phyloP scores from a whole-genome alignment of 2,797 vertebrate genomes.

The Spinus pinus region DNA sequence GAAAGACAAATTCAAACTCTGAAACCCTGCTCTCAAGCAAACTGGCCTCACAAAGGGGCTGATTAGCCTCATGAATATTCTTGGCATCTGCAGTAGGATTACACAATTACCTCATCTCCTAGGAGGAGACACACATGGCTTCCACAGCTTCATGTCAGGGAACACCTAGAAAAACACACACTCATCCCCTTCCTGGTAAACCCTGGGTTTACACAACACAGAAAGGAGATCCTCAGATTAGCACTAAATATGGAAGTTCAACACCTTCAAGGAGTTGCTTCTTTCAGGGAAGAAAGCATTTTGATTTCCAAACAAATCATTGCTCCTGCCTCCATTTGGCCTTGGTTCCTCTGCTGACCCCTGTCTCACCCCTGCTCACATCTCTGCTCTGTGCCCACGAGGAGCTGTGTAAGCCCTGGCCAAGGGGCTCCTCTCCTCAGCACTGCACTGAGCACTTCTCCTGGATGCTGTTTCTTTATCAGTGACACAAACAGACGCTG shows the following conservation, averaged over 20 bases:
- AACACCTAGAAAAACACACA: not conserved
- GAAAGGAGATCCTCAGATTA: not conserved
- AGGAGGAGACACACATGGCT: not conserved
- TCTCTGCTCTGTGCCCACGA: not conserved
- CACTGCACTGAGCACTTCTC: not conserved
- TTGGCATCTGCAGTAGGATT: not conserved
- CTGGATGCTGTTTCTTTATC: not conserved
- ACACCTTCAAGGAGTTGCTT: not conserved
- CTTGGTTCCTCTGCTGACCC: not conserved
- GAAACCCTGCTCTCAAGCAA: not conserved
- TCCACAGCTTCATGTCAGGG: not conserved
- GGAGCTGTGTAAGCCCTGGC: not conserved
- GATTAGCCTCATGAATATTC: not conserved
- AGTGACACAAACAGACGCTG: not conserved
- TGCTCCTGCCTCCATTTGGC: not conserved
- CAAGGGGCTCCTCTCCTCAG: not conserved
- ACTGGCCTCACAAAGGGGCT: not conserved
- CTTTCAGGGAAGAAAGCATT: not conserved
- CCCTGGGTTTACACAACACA: not conserved
- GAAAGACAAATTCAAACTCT: not conserved
- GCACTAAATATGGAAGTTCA: not conserved
- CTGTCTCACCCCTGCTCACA: not conserved
- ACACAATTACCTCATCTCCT: not conserved
- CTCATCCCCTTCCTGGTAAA: not conserved
- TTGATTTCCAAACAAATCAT: not conserved